These are phyloP conservation scores for Halichoerus grypus DNA, from an alignment of 2,113 vertebrate species.

Conservation along the genomic window DNA sequence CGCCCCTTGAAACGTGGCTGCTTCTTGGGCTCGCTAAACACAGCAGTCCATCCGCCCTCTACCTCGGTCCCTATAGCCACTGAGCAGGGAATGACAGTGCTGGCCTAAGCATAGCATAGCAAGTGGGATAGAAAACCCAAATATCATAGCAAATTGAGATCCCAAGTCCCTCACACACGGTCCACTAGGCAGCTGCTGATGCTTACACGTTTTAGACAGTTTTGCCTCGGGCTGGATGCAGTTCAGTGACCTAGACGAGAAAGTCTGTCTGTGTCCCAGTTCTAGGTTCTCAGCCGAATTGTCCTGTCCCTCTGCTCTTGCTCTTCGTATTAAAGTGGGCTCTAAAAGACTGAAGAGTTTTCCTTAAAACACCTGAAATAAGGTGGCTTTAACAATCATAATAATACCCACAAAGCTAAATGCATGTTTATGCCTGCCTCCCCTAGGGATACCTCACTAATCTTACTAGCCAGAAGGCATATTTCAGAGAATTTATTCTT, in stretches of 20 bases:
- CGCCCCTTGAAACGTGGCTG: background rate
- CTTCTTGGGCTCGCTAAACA: background rate
- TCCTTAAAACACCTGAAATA: background rate
- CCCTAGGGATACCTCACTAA: background rate
- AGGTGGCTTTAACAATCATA: slow-evolving; percentile 54
- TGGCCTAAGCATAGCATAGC: background rate
- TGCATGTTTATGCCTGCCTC: background rate
- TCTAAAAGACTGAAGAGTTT: background rate
- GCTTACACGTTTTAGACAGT: slow-evolving; percentile 7
- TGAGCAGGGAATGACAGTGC: too few relatives aligned
- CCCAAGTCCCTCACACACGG: background rate
- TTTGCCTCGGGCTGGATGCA: slow-evolving; percentile 66
- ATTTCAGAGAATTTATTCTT: slow-evolving; percentile 48
- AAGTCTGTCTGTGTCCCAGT: slow-evolving; percentile 55
- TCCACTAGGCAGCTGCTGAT: slow-evolving; percentile 34
- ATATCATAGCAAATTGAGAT: background rate
- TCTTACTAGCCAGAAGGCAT: background rate
- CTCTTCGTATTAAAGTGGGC: background rate
- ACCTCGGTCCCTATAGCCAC: background rate
- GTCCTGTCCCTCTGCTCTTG: background rate
- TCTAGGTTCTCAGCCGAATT: slow-evolving; percentile 17
- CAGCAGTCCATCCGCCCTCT: background rate
- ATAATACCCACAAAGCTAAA: background rate
- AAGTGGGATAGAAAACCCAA: background rate
- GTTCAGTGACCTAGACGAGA: slow-evolving; percentile 66